Evolutionary conservation across 2,797 vertebrate species (phyloP), one percentile per base, ranked within the genome.

Genomic region (Pelobates cultripes): DNA sequence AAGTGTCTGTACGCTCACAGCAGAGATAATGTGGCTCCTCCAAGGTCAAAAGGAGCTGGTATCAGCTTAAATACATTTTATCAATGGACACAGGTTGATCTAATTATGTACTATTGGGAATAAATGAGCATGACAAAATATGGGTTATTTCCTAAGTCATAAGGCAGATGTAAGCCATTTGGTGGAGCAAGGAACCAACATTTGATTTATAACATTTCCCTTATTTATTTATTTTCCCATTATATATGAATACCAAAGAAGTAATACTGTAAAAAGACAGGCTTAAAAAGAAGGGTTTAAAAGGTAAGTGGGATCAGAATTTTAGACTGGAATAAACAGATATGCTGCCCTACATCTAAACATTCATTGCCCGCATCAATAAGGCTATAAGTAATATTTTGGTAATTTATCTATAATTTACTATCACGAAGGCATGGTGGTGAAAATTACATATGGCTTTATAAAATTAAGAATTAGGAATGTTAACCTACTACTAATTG

Each of bases 81-180:
- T 84, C 67, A 76, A 76, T 76, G 77, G 76, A 84, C 77, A 70
- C 77, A 75, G 77, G 75, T 79, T 79, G 45, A 79, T 71, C 72
- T 83, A 66, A 79, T 83, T 83, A 75, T 79, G 67, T 77, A 75
- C 77, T 75, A 55, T 79, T 78, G 41, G 55, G 57, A 63, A 44
- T 75, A 75, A 63, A 75, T 63, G 67, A 79, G 77, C 72, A 83
- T 83, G 81, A 79, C 76, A 83, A 83, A 83, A 75, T 75, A 79
- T 79, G 60, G 82, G 77, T 75, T 79, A 75, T 79, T 79, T 79
- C 70, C 73, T 84, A 72, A 79, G 68, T 73, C 82, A 66, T 79
- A 76, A 3, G 77, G 77, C 82, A 84, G 43, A 43, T 66, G 75
- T 70, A 72, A 67, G 75, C 73, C 40, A 15, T 84, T 80, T 76